A percentile compares a stretch with the other conserved stretches of the same genome.
Evolutionary conservation across 2,888 invertebrate genomes (phyloP).

Genomic region (Protodeltote pygarga): DNA sequence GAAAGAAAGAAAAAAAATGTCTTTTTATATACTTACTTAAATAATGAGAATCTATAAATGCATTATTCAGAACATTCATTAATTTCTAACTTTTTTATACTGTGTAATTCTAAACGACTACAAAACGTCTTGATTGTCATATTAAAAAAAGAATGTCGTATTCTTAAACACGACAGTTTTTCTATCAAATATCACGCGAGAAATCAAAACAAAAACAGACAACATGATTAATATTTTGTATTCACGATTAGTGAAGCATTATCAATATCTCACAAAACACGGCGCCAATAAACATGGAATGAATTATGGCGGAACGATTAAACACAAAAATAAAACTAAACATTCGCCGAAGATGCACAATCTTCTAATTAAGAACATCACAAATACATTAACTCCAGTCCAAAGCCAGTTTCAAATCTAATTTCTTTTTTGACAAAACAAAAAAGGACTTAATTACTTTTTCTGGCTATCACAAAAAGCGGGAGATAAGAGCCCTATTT

Average conservation of each 20-base stretch:
- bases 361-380: slow-evolving; percentile 75
- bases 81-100: too few relatives aligned
- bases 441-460: slow-evolving; percentile 83
- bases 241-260: slow-evolving; percentile 29
- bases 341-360: slow-evolving; percentile 59
- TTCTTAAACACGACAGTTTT: too few relatives aligned
- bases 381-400: slow-evolving; percentile 74
- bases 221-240: slow-evolving; percentile 15
- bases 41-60: too few relatives aligned
- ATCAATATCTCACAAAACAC: slow-evolving; percentile 41
- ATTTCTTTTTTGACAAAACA: slow-evolving; percentile 75
- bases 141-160: too few relatives aligned
- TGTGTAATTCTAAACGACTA: too few relatives aligned
- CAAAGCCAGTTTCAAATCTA: slow-evolving; percentile 69
- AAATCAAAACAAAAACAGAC: background rate
- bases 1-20: too few relatives aligned
- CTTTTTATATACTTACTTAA: too few relatives aligned
- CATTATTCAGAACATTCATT: too few relatives aligned
- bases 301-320: slow-evolving; percentile 45
- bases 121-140: too few relatives aligned
- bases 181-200: slow-evolving; percentile 3
- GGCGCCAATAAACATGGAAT: slow-evolving; percentile 36
- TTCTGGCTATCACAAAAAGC: slow-evolving; percentile 75
- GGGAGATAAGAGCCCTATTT: slow-evolving; percentile 79
- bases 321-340: slow-evolving; percentile 44